Percentiles rank a stretch among this genome's conserved stretches.
phyloP scores from a whole-genome alignment of 2,797 vertebrate genomes.

The Cirrhinus molitorella region DNA sequence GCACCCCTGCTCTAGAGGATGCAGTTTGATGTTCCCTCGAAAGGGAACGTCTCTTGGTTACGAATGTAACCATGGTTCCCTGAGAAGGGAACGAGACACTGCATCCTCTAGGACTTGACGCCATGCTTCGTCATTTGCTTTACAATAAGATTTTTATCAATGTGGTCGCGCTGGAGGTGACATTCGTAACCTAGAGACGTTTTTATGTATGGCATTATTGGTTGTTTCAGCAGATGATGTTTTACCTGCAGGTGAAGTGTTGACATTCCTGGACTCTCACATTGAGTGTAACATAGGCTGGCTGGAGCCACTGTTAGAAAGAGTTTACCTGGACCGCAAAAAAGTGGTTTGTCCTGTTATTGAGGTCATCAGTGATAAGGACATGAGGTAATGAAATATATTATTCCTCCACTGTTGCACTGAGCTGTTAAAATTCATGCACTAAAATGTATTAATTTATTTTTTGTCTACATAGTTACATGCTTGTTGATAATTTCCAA shows the following conservation, averaged over 20 bases:
- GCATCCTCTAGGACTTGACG: too few relatives aligned
- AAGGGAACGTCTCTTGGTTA: too few relatives aligned
- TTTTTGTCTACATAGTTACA: conserved; percentile 82
- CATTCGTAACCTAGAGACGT: too few relatives aligned
- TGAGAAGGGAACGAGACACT: too few relatives aligned
- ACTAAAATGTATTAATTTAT: not conserved
- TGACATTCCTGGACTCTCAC: conserved; percentile 97
- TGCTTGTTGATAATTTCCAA: conserved; percentile 96
- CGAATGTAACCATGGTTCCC: too few relatives aligned
- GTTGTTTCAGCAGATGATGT: not conserved
- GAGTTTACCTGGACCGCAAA: conserved; percentile 83
- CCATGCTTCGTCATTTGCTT: too few relatives aligned
- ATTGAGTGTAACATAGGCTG: conserved; percentile 97
- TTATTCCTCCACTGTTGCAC: not conserved
- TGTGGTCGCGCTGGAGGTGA: too few relatives aligned
- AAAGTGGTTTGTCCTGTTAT: conserved; percentile 97
- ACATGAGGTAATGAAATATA: conserved; percentile 87
- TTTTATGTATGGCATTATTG: not conserved
- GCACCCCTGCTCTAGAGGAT: too few relatives aligned
- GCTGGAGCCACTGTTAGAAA: conserved; percentile 95
- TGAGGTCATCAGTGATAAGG: conserved; percentile 95
- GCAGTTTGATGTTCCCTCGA: too few relatives aligned
- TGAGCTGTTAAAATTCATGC: not conserved
- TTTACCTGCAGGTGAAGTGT: conserved; percentile 82
- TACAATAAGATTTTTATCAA: too few relatives aligned